Evolutionary conservation across 1,140 invertebrate genomes (phyloP).

Genomic region (Oryctes rhinoceros): DNA sequence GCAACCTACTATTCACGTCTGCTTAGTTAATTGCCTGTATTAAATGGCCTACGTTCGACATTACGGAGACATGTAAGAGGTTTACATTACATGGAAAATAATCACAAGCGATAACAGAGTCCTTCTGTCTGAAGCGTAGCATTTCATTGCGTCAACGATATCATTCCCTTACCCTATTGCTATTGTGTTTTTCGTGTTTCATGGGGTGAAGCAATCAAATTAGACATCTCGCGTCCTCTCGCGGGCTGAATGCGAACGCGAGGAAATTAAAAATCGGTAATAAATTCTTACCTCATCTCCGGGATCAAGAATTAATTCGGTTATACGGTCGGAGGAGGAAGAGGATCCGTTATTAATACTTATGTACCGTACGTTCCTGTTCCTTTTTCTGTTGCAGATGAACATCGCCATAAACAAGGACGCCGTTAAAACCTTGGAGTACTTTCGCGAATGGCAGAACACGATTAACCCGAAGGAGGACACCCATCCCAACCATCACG

Average conservation of each 20-base stretch:
- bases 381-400: conserved; percentile 47
- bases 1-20: too few species aligned
- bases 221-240: not conserved
- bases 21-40: too few species aligned
- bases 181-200: not conserved
- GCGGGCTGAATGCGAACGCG: not conserved
- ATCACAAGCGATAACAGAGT: too few species aligned
- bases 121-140: too few species aligned
- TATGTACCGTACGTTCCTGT: not conserved
- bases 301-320: not conserved
- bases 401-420: conserved; percentile 62
- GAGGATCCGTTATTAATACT: conserved; percentile 20
- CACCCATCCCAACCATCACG: conserved; percentile 73
- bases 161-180: not conserved
- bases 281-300: conserved; percentile 23
- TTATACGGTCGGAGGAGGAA: not conserved
- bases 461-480: conserved; percentile 68
- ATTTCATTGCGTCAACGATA: not conserved
- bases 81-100: too few species aligned
- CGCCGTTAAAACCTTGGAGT: conserved; percentile 65
- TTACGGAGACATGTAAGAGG: too few species aligned
- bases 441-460: conserved; percentile 71
- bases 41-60: too few species aligned
- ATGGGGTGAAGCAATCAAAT: not conserved
- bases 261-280: conserved; percentile 26